These are phyloP conservation scores for Yponomeuta evonymella DNA, from an alignment of 2,888 invertebrate genomes.

Conservation along the genomic window DNA sequence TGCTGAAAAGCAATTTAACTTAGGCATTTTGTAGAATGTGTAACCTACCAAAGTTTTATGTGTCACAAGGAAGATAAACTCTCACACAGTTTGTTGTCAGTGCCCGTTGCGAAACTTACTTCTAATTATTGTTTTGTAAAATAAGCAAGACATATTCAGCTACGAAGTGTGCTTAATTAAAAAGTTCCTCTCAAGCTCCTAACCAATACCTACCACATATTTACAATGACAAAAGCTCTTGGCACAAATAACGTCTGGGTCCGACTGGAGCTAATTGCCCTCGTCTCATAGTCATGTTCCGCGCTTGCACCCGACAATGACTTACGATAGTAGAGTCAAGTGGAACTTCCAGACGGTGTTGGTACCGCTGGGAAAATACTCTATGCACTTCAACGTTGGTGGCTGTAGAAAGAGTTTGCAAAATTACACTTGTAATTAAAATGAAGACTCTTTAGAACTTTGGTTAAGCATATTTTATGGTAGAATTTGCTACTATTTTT, in stretches of 20 bases:
- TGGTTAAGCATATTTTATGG: neutral
- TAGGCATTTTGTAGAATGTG: neutral
- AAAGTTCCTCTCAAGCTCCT: neutral
- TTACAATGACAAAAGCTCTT: neutral
- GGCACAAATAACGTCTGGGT: constrained; percentile 6
- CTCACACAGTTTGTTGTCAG: neutral
- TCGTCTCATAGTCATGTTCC: constrained; percentile 15
- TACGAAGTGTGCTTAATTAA: neutral
- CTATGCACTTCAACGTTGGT: constrained; percentile 4
- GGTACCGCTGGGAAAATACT: constrained; percentile 10
- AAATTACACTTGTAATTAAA: constrained; percentile 8
- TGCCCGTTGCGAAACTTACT: neutral
- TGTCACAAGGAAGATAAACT: neutral
- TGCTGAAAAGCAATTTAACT: constrained; percentile 4
- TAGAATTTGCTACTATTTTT: neutral
- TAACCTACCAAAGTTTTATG: constrained; percentile 3
- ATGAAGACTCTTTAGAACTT: neutral
- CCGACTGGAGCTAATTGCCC: constrained; percentile 9
- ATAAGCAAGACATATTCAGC: neutral
- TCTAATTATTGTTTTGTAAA: neutral
- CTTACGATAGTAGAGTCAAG: constrained; percentile 16
- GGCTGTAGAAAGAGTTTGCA: neutral
- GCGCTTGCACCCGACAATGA: constrained; percentile 19
- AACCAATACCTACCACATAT: neutral
- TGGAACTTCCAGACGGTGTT: neutral